Evolutionary conservation across 1,140 invertebrate genomes (phyloP).

Genomic region (Drosophila albomicans): DNA sequence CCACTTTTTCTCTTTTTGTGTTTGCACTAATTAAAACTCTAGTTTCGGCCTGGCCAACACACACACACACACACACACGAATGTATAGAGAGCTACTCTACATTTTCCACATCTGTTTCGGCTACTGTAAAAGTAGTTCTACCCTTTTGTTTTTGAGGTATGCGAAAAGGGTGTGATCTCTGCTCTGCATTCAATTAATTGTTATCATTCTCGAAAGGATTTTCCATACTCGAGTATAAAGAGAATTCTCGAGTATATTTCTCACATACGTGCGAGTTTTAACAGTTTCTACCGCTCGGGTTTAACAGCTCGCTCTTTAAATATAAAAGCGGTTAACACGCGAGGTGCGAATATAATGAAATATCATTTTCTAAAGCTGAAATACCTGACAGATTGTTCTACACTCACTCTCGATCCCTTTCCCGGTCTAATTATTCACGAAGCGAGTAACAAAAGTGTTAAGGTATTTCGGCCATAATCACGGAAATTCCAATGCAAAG

Average conservation of each 20-base stretch:
- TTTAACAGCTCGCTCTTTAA: slow-evolving; percentile 25
- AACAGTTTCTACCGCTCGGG: slow-evolving; percentile 28
- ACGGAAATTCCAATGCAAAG: no score
- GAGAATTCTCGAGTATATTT: background rate
- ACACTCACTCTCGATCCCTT: background rate
- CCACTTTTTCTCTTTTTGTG: slow-evolving; percentile 65
- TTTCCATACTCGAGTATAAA: slow-evolving; percentile 29
- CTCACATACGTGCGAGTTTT: slow-evolving; percentile 57
- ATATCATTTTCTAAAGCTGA: background rate
- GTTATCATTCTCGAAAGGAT: slow-evolving; percentile 60
- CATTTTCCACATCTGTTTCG: slow-evolving; percentile 2
- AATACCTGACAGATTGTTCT: background rate
- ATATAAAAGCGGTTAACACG: background rate
- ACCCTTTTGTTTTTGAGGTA: slow-evolving; percentile 31
- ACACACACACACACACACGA: background rate
- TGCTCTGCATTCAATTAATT: slow-evolving; percentile 66
- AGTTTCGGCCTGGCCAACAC: background rate
- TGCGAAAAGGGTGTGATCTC: slow-evolving; percentile 68
- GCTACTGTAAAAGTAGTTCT: no score
- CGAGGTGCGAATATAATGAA: slow-evolving; percentile 13
- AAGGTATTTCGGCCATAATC: no score
- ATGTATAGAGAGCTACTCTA: background rate
- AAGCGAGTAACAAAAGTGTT: no score
- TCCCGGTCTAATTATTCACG: background rate
- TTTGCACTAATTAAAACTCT: slow-evolving; percentile 78